Evolutionary conservation across 2,888 invertebrate genomes (phyloP).

Genomic region (Lepidonotus clava): DNA sequence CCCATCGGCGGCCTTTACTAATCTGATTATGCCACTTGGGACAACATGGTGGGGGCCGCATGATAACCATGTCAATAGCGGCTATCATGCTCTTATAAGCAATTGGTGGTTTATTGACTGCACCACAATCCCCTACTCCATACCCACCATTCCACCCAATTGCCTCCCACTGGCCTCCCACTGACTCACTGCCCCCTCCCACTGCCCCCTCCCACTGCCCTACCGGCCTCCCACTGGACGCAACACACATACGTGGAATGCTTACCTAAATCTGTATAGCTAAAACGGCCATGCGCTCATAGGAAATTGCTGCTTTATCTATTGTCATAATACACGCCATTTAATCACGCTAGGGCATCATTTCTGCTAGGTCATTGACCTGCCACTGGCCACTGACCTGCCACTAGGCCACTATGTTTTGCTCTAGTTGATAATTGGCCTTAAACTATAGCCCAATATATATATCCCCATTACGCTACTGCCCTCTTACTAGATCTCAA

Average conservation of each 20-base stretch:
- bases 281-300: no score
- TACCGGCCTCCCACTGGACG: neutral
- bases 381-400: no score
- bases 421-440: no score
- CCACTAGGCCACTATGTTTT: no score
- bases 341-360: no score
- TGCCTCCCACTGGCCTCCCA: neutral
- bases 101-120: conserved; percentile 37
- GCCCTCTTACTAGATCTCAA: no score
- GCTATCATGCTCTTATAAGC: conserved; percentile 46
- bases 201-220: neutral
- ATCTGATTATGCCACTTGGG: conserved; percentile 44
- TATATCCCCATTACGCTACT: no score
- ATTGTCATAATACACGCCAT: no score
- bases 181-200: neutral
- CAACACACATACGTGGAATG: conserved; percentile 1
- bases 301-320: no score
- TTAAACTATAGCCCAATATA: no score
- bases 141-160: neutral
- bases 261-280: conserved; percentile 30
- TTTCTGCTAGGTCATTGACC: no score
- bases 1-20: neutral
- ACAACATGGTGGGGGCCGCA: conserved; percentile 8
- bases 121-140: conserved; percentile 1
- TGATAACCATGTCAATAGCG: conserved; percentile 42